Evolutionary conservation across 2,113 vertebrate genomes (phyloP).

Genomic region (Sylvicapra grimmia): DNA sequence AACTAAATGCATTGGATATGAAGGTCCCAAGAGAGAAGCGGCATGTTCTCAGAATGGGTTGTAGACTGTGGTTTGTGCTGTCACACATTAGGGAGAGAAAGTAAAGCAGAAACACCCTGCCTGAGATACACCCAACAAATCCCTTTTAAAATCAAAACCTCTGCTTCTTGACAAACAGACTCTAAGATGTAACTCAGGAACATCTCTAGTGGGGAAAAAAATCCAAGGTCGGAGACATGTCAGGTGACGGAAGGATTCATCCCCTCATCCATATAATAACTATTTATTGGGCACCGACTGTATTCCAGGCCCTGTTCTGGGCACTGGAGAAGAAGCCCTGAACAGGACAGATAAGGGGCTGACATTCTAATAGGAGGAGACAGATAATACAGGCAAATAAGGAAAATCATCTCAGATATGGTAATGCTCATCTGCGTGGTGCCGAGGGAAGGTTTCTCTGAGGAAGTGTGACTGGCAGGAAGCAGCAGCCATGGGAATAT

Average conservation of each 20-base stretch:
- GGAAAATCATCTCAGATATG: background rate
- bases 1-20: background rate
- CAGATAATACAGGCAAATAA: background rate
- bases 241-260: background rate
- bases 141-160: background rate
- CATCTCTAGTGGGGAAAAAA: background rate
- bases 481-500: background rate
- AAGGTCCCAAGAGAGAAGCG: background rate
- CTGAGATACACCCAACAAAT: background rate
- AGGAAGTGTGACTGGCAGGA: background rate
- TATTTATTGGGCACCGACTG: background rate
- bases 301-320: background rate
- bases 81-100: background rate
- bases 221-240: background rate
- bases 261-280: background rate
- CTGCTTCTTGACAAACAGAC: background rate
- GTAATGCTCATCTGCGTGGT: accelerated
- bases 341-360: background rate
- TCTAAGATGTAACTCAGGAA: background rate
- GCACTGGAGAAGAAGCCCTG: background rate
- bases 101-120: background rate
- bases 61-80: background rate
- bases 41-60: background rate
- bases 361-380: background rate
- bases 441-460: background rate